Evolutionary conservation across 2,113 vertebrate species (phyloP).

Genomic region (Coregonus clupeaformis): DNA sequence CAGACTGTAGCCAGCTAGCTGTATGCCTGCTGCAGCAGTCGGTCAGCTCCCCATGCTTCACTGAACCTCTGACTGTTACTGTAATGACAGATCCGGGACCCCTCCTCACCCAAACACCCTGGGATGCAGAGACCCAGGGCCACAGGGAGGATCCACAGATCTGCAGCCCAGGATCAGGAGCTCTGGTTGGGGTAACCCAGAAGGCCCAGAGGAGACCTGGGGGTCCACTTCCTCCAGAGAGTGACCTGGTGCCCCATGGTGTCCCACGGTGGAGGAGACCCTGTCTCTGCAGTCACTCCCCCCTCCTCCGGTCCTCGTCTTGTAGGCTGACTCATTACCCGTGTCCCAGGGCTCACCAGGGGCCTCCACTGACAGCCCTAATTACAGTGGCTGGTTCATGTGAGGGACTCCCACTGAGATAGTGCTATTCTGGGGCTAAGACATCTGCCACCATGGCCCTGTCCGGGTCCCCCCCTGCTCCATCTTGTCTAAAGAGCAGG

Average conservation of each 20-base stretch:
- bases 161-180: conserved; percentile 51
- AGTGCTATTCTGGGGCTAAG: conserved; percentile 35
- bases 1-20: conserved; percentile 8
- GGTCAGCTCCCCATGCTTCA: conserved; percentile 39
- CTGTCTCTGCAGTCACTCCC: not conserved
- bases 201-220: conserved; percentile 34
- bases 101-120: conserved; percentile 19
- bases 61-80: conserved; percentile 38
- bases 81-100: conserved; percentile 38
- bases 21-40: not conserved
- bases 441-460: conserved; percentile 32
- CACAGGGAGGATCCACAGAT: conserved; percentile 29
- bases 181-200: conserved; percentile 52
- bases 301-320: not conserved
- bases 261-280: not conserved
- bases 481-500: conserved; percentile 3
- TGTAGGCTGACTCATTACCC: conserved; percentile 37
- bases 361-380: conserved; percentile 46
- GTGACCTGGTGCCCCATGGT: conserved; percentile 27
- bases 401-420: conserved; percentile 51
- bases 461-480: conserved; percentile 8
- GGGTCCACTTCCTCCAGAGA: not conserved
- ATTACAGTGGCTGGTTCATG: conserved; percentile 48
- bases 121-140: not conserved
- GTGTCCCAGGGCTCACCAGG: conserved; percentile 10